Evolutionary conservation across 1,140 invertebrate species (phyloP).

Genomic region (Amphibalanus amphitrite): DNA sequence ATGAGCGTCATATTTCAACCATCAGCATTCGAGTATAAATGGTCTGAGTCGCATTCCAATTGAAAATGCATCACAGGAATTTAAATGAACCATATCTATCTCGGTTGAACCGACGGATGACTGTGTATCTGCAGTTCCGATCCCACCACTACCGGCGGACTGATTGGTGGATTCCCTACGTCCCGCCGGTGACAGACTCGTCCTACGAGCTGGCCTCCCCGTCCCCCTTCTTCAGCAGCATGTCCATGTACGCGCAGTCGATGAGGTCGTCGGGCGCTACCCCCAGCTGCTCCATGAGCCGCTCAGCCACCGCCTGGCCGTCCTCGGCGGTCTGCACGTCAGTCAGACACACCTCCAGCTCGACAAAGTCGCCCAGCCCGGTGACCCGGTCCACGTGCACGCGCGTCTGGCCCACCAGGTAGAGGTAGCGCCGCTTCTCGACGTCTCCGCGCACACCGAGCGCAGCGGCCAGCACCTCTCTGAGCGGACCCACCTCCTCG

Average conservation of each 20-base stretch:
- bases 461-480: conserved; percentile 14
- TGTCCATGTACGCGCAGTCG: conserved; percentile 56
- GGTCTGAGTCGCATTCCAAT: too few relatives aligned
- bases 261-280: conserved; percentile 50
- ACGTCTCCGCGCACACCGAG: conserved; percentile 14
- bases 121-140: too few relatives aligned
- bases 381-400: conserved; percentile 73
- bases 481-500: conserved; percentile 23
- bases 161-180: too few relatives aligned
- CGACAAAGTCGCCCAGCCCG: conserved; percentile 65
- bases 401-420: conserved; percentile 61
- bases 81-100: too few relatives aligned
- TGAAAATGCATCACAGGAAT: too few relatives aligned
- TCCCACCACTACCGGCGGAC: too few relatives aligned
- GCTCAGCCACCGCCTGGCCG: conserved; percentile 48
- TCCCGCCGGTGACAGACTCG: too few relatives aligned
- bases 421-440: conserved; percentile 45
- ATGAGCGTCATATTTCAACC: too few relatives aligned
- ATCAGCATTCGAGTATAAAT: too few relatives aligned
- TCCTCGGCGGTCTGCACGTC: conserved; percentile 45
- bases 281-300: conserved; percentile 47
- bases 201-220: too few relatives aligned
- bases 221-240: conserved; percentile 19
- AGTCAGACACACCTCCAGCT: conserved; percentile 57
- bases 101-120: too few relatives aligned